These are phyloP conservation scores for Rousettus leschenaultii DNA, from an alignment of 2,113 vertebrate genomes.

Conservation along the genomic window DNA sequence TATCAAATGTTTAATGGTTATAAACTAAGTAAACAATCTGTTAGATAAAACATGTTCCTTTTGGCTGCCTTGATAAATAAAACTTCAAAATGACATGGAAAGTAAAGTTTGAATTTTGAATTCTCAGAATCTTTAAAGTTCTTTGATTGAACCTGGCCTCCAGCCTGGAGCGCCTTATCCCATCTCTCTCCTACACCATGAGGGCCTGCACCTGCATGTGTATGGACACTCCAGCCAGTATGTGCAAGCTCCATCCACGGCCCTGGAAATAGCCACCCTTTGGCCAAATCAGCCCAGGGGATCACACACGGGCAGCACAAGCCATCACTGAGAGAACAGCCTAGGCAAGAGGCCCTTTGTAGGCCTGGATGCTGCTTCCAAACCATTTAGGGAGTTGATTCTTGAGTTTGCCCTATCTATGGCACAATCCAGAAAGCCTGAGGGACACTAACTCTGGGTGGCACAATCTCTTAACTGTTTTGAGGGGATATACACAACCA, in stretches of 20 bases:
- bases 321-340: neutral
- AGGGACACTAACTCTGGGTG: neutral
- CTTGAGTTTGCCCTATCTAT: neutral
- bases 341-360: neutral
- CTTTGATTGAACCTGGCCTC: neutral
- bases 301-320: neutral
- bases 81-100: neutral
- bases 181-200: fast-evolving
- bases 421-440: neutral
- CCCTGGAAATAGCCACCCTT: neutral
- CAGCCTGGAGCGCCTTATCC: neutral
- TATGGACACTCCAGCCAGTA: no score
- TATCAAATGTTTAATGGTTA: neutral
- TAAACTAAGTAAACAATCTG: neutral
- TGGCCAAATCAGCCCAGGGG: neutral
- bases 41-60: neutral
- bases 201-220: fast-evolving
- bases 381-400: neutral
- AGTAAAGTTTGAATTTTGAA: neutral
- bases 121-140: neutral
- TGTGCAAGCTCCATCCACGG: neutral
- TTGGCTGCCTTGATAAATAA: neutral
- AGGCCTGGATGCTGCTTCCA: neutral
- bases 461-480: neutral
- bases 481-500: neutral